Base-by-base conservation (phyloP, 1,140 invertebrate species). In the Elymnias hypermnestra region DNA sequence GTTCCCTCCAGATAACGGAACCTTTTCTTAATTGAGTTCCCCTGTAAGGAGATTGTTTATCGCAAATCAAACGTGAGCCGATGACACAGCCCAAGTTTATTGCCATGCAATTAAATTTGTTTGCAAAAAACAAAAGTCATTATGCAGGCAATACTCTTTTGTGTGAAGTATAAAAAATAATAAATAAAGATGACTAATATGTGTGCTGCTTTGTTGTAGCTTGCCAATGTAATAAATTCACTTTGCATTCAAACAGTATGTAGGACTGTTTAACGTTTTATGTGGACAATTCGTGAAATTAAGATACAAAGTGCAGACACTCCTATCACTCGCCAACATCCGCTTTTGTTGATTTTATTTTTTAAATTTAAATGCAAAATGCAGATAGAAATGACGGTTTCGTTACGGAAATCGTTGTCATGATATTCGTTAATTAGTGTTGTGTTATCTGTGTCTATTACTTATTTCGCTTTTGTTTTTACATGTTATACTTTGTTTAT, bases 1-100 rank as follows among this genome's bases (percentile, higher is more conserved):
- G 46, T 47, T 41, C 56, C 63, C 60, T 62, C 55, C 62, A 69
- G 79, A 83, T 83, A 83, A 79, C 72, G 53, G 53, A 47, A 69
- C 71, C 73, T 69, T 73, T 69, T 60, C 66, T 69, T 83, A 83
- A 83, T 83, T 77, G 76, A 74, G 42, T 77, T 76, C 72, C 71
- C 53, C 67, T 83, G 76, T 83, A 68, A 51, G 54, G 35, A 39
- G 63, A 56, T 60, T 57, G 49, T 57, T 83, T 81, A 83, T 83
- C 75, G 48, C 48, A 48, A 67, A 81, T 66, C 64, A 60, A 63
- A 76, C 77, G 72, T 63, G 57, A 37, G 45, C 14, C 31, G 57
- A 57, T 41, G 49, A 51, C 57, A 56, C 52, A 36, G 54, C 36
- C 41, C 51, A 28, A 51, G 40, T 65, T 72, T 73, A 77, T 75